phyloP scores from a whole-genome alignment of 2,888 invertebrate species.

The Microctonus aethiopoides region DNA sequence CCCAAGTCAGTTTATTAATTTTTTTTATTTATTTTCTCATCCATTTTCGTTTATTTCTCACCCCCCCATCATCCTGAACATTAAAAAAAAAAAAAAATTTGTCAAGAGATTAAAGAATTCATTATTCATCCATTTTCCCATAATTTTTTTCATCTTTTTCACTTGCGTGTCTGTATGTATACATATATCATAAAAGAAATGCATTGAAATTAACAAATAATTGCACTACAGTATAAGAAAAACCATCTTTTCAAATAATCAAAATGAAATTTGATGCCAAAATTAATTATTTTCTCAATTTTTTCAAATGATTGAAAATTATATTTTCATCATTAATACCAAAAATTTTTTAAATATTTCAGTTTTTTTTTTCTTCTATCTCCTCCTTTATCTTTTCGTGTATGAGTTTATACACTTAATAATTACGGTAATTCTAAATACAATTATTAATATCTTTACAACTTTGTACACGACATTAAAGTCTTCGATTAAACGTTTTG shows the following conservation, averaged over 20 bases:
- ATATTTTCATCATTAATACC: neutral
- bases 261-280: no score
- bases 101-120: neutral
- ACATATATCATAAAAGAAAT: no score
- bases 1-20: no score
- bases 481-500: constrained; percentile 56
- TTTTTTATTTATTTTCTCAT: no score
- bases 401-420: constrained; percentile 51
- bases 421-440: constrained; percentile 65
- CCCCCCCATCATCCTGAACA: neutral
- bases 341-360: neutral
- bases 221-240: no score
- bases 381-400: no score
- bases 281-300: constrained; percentile 1
- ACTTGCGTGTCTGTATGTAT: no score
- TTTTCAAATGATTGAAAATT: constrained; percentile 6
- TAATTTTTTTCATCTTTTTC: neutral
- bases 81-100: neutral
- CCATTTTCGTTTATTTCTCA: no score
- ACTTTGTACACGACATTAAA: constrained; percentile 61
- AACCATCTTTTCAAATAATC: no score
- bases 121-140: neutral
- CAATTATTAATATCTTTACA: constrained; percentile 58
- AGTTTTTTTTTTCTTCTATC: no score
- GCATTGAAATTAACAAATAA: no score